phyloP scores from a whole-genome alignment of 2,797 vertebrate genomes.

The Heteromormyrus szaboi region DNA sequence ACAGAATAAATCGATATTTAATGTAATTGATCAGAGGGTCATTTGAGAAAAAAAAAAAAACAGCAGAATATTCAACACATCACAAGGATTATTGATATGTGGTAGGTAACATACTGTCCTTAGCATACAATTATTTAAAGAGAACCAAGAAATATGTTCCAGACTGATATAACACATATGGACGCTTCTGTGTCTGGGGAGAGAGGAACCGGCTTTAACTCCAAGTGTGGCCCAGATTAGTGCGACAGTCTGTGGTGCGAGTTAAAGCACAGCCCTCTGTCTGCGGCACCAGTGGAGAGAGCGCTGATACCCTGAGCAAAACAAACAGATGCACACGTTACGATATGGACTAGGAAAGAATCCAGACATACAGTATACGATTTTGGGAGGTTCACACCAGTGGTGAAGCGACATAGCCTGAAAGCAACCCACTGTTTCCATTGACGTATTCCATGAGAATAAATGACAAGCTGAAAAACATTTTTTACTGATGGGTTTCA shows the following conservation, averaged over 20 bases:
- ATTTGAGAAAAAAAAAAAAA: constrained; percentile 1
- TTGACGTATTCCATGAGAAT: neutral
- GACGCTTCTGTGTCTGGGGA: neutral
- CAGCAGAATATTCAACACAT: neutral
- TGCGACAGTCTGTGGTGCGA: neutral
- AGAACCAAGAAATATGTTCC: neutral
- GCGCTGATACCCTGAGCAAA: neutral
- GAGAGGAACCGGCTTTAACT: neutral
- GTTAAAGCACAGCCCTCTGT: neutral
- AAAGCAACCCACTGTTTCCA: neutral
- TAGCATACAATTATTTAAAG: neutral
- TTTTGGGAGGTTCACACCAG: neutral
- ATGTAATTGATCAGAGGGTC: constrained; percentile 32
- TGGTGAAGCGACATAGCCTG: neutral
- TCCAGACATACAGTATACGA: neutral
- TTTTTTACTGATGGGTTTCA: neutral
- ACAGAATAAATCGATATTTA: constrained; percentile 35
- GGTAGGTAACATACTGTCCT: neutral
- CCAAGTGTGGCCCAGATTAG: neutral
- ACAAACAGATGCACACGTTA: neutral
- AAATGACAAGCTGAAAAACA: neutral
- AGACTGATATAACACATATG: neutral
- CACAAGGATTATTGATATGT: neutral
- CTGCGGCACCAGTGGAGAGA: neutral
- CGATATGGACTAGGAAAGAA: neutral